phyloP scores from a whole-genome alignment of 2,888 invertebrate genomes.

The Lasioglossum zephyrum region DNA sequence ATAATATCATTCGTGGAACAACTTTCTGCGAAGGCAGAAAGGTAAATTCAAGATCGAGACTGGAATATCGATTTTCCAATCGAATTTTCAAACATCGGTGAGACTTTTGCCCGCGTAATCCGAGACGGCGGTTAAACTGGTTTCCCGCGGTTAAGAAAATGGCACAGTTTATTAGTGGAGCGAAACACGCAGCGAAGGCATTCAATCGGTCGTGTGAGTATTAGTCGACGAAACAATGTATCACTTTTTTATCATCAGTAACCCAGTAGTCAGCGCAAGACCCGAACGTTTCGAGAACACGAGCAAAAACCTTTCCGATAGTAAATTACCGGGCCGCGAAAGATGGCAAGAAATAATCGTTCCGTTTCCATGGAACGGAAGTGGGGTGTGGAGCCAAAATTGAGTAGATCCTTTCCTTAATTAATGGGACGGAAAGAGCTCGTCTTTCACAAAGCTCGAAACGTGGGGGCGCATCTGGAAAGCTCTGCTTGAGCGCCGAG shows the following conservation, averaged over 20 bases:
- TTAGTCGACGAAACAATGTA: neutral
- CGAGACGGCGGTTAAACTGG: constrained; percentile 46
- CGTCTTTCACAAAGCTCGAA: constrained; percentile 44
- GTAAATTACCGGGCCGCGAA: neutral
- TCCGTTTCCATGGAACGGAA: neutral
- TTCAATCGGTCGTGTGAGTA: neutral
- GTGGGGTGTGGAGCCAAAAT: neutral
- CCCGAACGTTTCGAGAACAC: neutral
- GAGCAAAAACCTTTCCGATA: neutral
- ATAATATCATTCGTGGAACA: neutral
- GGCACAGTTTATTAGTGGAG: constrained; percentile 50
- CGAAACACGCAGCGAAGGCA: constrained; percentile 21
- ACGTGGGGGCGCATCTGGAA: constrained; percentile 62
- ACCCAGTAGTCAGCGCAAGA: no score
- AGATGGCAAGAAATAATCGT: constrained; percentile 10
- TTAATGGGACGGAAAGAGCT: constrained; percentile 55
- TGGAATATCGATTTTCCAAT: neutral
- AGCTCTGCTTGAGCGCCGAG: constrained; percentile 55
- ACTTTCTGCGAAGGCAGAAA: neutral
- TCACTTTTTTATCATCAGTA: neutral
- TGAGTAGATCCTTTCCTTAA: constrained; percentile 33
- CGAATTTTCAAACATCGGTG: neutral
- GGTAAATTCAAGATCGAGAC: neutral
- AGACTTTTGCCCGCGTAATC: constrained; percentile 29
- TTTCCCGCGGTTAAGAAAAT: constrained; percentile 38